phyloP scores from a whole-genome alignment of 1,140 invertebrate genomes.

The Bathynomus jamesi region DNA sequence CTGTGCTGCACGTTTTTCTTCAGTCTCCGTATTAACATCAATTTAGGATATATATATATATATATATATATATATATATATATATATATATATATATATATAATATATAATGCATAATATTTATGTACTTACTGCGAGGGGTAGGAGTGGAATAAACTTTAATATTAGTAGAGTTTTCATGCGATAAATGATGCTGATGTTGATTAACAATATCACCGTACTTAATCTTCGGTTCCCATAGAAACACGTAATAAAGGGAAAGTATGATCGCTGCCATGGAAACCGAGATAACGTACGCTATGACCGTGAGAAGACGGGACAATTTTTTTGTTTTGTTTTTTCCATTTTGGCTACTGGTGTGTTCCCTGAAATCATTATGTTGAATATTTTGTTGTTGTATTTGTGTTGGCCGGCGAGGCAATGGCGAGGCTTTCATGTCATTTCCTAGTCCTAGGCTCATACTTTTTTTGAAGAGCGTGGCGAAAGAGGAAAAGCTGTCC shows the following conservation, averaged over 20 bases:
- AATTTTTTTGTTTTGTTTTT: constrained; percentile 76
- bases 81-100: constrained; percentile 14
- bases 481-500: background rate
- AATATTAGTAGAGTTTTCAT: background rate
- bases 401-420: background rate
- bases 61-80: constrained; percentile 11
- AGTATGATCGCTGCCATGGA: constrained; percentile 89
- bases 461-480: background rate
- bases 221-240: constrained; percentile 72
- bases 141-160: too few relatives aligned
- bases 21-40: too few relatives aligned
- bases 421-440: background rate
- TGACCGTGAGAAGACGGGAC: constrained; percentile 84
- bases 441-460: background rate
- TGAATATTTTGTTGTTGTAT: background rate
- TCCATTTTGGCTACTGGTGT: constrained; percentile 47
- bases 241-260: constrained; percentile 89
- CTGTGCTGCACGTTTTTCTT: too few relatives aligned
- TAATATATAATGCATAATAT: background rate
- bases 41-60: constrained; percentile 13
- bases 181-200: background rate
- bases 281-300: constrained; percentile 90
- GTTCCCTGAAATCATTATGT: background rate
- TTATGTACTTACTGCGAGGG: background rate
- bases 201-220: background rate